Evolutionary conservation across 2,113 vertebrate genomes (phyloP), one percentile per base, ranked within the genome.

Genomic region (Vidua chalybeata): DNA sequence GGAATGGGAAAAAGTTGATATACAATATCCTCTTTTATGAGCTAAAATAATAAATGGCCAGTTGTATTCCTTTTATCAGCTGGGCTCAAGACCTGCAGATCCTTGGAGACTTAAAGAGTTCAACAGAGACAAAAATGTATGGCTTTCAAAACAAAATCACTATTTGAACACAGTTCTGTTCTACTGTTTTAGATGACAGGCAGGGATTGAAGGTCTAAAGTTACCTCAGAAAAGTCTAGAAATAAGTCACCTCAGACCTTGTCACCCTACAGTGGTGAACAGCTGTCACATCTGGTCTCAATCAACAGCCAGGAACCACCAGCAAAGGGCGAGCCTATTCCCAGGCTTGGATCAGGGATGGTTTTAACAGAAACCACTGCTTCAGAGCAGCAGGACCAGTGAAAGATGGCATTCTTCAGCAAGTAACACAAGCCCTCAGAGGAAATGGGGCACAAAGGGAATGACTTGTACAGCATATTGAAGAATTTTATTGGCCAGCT

Each of bases 1-100:
- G 55, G 89, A 97, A 96, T 71, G 68, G 92, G 79, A 94, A 92
- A 96, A 97, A 91, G 81, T 92, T 95, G 96, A 92, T 88, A 93
- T 33, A 96, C 91, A 93, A 90, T 93, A 95, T 93, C 81, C 61
- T 55, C 74, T 84, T 97, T 95, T 77, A 97, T 80, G 86, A 92
- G 78, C 83, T 93, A 69, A 91, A 93, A 94, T 84, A 94, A 95
- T 93, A 95, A 96, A 93, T 28, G 61, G 54, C 61, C 69, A 77
- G 63, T 75, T 64, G 48, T 73, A 87, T 26, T 96, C 56, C 74
- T 94, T 97, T 94, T 83, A 96, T 96, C 90, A 93, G 84, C 51
- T 66, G 33, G 51, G 46, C 72, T 93, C 51, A 90, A 80, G 68
- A 87, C 58, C 37, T 33, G 22, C 61, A 76, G 69, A 82, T 58